Base-by-base conservation (phyloP, 2,888 invertebrate genomes). In the Spilarctia lutea region DNA sequence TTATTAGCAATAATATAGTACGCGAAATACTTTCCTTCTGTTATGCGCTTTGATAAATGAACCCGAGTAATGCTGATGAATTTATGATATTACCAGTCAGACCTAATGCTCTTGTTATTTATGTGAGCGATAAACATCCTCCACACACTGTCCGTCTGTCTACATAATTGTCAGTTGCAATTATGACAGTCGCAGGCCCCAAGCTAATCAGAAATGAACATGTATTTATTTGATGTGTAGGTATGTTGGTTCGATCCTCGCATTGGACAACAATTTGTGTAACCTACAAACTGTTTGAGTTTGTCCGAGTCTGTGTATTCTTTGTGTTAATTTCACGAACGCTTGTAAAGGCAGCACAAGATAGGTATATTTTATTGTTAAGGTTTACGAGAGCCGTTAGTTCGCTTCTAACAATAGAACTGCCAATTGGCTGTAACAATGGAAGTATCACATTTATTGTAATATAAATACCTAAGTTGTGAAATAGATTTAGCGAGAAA, bases 61-160 rank as follows among this genome's bases (percentile, higher is more conserved):
- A 27, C 67, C 13, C 16, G 66, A 10, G 27, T 67, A 42, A 3
- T 18, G 27, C 67, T 42, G 67, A 67, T 42, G 67, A 67, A 67
- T 67, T 67, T 67, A 42, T 42, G 42, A 42, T 20, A 18, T 18
- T 18, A 39, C 8, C 42, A 67, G 67, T 27, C 67, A 42, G 13
- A 18, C 27, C 27, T 42, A 67, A 42, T 27, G 52, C 52, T 56
- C 42, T 27, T 35, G 66, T 27, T 42, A 67, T 67, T n/a, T 66
- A 39, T 39, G 42, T 7, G 66, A 66, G 66, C n/a, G 67, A 67
- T 67, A 27, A 67, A 67, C 42, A 67, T 67, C 42, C 42, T 67
- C 42, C 8, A 27, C 42, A 27, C 67, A 67, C 66, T 16, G 66
- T n/a, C 39, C 24, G n/a, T 66, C 66, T 13, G n/a, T 42, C 39